phyloP scores from a whole-genome alignment of 1,140 invertebrate genomes.

The Globodera rostochiensis region DNA sequence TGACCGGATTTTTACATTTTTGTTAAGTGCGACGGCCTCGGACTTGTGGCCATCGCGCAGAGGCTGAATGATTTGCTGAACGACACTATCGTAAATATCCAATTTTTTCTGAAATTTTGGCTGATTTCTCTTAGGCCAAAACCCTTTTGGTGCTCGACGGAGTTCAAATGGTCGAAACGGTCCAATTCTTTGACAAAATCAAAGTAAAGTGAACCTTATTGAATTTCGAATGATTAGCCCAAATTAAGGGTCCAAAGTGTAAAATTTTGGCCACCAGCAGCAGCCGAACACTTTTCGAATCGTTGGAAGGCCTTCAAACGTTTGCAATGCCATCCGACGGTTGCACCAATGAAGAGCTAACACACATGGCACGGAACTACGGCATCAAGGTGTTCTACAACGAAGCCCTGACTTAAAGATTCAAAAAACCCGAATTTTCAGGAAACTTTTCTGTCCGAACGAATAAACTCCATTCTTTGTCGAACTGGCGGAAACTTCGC shows the following conservation, averaged over 20 bases:
- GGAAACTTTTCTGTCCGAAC: background rate
- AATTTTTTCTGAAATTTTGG: background rate
- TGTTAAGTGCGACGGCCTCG: background rate
- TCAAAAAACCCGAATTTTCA: background rate
- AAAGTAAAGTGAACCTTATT: background rate
- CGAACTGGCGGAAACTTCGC: slow-evolving; percentile 22
- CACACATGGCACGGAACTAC: background rate
- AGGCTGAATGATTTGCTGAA: background rate
- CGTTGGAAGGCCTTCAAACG: background rate
- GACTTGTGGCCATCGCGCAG: background rate
- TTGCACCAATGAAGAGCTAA: background rate
- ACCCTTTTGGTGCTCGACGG: slow-evolving; percentile 21
- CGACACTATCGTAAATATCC: background rate
- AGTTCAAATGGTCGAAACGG: slow-evolving; percentile 14
- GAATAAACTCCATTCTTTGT: background rate
- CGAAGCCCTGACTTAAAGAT: background rate
- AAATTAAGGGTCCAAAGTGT: slow-evolving; percentile 12
- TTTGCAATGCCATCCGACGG: slow-evolving; percentile 6
- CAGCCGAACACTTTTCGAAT: slow-evolving; percentile 3
- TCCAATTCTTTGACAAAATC: slow-evolving; percentile 14
- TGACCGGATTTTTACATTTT: no score
- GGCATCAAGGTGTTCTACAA: slow-evolving; percentile 1
- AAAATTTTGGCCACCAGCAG: slow-evolving; percentile 27
- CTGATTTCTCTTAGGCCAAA: slow-evolving; percentile 6
- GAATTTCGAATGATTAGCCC: background rate